A percentile compares a stretch with the other conserved stretches of the same genome.
Conservation (phyloP, 2,797 vertebrate species). For the Cossypha dichroa region DNA sequence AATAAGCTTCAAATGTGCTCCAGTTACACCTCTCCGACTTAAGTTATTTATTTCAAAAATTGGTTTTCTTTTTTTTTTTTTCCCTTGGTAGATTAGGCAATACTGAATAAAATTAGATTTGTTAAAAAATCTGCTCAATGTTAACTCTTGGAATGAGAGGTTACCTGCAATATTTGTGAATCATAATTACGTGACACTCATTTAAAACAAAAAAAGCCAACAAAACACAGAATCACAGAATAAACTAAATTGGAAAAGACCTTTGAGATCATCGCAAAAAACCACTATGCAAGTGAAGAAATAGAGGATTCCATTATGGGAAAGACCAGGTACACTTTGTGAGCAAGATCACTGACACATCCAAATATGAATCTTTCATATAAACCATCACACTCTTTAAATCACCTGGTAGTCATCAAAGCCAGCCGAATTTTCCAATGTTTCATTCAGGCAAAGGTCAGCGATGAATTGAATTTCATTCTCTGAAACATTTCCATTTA, state of each 20-base stretch:
- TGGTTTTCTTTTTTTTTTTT: not conserved
- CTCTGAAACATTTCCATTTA: not conserved
- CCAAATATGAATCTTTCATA: not conserved
- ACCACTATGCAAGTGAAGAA: accelerated
- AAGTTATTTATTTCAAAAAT: not conserved
- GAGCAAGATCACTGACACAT: not conserved
- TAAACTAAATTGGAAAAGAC: not conserved
- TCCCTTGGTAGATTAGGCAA: not conserved
- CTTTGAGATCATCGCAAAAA: not conserved
- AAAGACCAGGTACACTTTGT: not conserved
- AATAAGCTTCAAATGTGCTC: not conserved
- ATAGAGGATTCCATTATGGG: not conserved
- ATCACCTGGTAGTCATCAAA: not conserved
- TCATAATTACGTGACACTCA: not conserved
- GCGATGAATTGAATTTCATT: not conserved
- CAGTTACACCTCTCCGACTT: not conserved
- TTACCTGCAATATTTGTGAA: not conserved
- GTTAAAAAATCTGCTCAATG: not conserved
- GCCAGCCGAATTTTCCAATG: not conserved
- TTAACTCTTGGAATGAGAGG: not conserved
- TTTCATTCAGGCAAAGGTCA: not conserved
- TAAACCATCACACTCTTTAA: not conserved
- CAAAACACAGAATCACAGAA: not conserved
- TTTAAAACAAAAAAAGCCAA: not conserved
- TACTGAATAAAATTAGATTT: not conserved